Evolutionary conservation across 2,888 invertebrate species (phyloP).

Genomic region (Apamea crenata): DNA sequence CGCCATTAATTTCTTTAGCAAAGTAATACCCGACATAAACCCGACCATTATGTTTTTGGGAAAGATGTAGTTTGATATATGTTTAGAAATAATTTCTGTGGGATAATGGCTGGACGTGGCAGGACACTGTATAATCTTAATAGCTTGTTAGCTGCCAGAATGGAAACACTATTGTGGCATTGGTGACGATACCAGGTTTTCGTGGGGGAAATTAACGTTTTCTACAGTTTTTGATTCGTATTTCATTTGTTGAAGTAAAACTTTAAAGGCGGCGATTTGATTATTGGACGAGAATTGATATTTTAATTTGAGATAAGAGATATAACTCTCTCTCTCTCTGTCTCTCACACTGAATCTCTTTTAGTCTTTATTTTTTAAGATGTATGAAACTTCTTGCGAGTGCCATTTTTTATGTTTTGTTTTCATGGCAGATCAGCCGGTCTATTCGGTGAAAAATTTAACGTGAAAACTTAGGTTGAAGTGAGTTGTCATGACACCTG

Average conservation of each 20-base stretch:
- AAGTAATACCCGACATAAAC: conserved; percentile 57
- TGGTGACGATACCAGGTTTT: not conserved
- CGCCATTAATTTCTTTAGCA: conserved; percentile 55
- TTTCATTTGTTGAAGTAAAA: not conserved
- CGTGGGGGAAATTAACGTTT: not conserved
- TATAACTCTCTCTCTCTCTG: not conserved
- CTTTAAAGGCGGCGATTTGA: not conserved
- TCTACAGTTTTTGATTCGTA: not conserved
- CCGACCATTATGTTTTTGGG: conserved; percentile 55
- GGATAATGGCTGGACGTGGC: conserved; percentile 15
- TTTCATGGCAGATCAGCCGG: not conserved
- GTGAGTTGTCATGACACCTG: no score
- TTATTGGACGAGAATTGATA: not conserved
- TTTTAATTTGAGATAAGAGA: not conserved
- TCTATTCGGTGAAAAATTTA: no score
- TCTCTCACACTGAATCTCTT: not conserved
- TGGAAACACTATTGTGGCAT: not conserved
- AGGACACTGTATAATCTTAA: conserved; percentile 29
- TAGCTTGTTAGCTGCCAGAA: not conserved
- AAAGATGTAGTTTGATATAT: conserved; percentile 51
- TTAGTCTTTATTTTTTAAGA: not conserved
- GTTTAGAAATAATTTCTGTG: conserved; percentile 37
- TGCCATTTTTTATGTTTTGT: not conserved
- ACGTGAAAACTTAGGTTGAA: no score
- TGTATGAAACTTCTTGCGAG: not conserved